phyloP scores from a whole-genome alignment of 37 sponge, comb jelly and placozoan species.

The Hormiphora californensis region DNA sequence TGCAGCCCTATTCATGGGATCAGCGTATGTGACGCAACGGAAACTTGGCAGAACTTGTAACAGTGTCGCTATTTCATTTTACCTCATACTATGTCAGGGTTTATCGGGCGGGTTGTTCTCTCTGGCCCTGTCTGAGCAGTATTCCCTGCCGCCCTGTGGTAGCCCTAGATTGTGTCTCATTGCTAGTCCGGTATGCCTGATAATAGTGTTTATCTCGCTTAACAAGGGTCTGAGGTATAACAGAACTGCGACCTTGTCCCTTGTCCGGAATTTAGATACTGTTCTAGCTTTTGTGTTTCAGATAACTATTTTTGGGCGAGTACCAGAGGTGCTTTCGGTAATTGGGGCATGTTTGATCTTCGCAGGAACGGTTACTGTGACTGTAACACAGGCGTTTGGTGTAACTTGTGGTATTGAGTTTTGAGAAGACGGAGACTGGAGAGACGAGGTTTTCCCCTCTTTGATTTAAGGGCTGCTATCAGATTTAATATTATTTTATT shows the following conservation, averaged over 20 bases:
- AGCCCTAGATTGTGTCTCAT: too few relatives aligned
- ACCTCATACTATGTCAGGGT: background rate
- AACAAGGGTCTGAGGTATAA: conserved; percentile 20
- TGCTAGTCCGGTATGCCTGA: background rate
- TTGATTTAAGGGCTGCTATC: too few relatives aligned
- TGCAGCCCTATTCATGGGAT: background rate
- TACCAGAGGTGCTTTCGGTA: conserved; percentile 4
- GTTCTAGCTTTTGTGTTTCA: conserved; percentile 1
- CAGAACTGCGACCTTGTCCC: background rate
- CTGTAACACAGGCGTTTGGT: background rate
- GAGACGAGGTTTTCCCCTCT: too few relatives aligned
- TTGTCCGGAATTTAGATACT: conserved; percentile 36
- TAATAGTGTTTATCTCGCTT: background rate
- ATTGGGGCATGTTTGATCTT: conserved; percentile 12
- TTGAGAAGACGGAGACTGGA: too few relatives aligned
- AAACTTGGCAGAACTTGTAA: background rate
- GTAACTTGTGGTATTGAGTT: conserved; percentile 15
- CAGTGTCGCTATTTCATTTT: background rate
- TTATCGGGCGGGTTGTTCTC: too few relatives aligned
- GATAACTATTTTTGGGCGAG: background rate
- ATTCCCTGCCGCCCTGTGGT: too few relatives aligned
- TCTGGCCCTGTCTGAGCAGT: too few relatives aligned
- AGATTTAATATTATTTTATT: too few relatives aligned
- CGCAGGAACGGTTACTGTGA: background rate
- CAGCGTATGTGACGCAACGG: background rate